Conservation (phyloP, 2,797 vertebrate genomes). For the Hipposideros larvatus region DNA sequence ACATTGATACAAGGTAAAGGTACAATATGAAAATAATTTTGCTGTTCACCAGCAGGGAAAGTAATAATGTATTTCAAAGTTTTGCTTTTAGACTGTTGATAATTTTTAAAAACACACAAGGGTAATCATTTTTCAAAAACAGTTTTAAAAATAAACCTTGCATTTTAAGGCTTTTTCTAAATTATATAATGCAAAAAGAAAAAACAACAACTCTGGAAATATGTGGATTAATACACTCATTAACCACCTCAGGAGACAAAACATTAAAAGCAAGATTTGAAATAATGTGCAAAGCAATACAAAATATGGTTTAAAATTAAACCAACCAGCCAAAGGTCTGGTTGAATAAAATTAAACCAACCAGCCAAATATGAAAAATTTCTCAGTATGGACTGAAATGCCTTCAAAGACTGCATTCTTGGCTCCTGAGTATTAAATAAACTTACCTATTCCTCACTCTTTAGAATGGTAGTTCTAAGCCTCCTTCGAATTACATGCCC, state of each 20-base stretch:
- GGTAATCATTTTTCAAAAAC: conserved; percentile 53
- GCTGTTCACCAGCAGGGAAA: conserved; percentile 23
- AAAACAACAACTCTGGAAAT: conserved; percentile 1
- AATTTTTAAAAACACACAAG: conserved; percentile 49
- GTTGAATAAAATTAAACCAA: conserved; percentile 48
- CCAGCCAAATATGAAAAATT: conserved; percentile 15
- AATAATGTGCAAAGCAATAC: neutral
- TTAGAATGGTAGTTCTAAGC: neutral
- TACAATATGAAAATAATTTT: conserved; percentile 66
- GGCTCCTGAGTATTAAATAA: neutral
- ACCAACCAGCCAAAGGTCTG: neutral
- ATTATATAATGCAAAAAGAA: conserved; percentile 35
- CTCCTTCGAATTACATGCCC: neutral
- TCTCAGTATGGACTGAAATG: conserved; percentile 11
- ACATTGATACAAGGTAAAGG: neutral
- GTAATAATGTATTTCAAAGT: conserved; percentile 22
- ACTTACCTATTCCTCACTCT: neutral
- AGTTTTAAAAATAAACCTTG: neutral
- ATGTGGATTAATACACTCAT: conserved; percentile 45
- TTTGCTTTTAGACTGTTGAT: conserved; percentile 54
- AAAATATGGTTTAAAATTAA: conserved; percentile 38
- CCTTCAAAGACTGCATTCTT: neutral
- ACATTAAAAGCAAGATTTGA: conserved; percentile 5
- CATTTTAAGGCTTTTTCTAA: conserved; percentile 57
- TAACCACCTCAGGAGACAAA: conserved; percentile 36